A percentile compares a stretch with the other conserved stretches of the same genome.
Conservation (phyloP, 1,140 invertebrate genomes). For the Arctopsyche grandis region DNA sequence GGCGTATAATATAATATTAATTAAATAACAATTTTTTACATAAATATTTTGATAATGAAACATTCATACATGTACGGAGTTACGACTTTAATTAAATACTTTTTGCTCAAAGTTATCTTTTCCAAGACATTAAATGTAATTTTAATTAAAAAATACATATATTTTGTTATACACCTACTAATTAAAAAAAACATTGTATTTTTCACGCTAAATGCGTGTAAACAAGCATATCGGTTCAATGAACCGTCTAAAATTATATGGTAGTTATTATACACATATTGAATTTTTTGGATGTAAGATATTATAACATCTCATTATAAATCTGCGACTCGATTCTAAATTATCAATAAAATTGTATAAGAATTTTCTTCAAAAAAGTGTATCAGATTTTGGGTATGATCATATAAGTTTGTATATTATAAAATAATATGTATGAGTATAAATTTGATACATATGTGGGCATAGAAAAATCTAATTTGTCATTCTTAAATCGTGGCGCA, state of each 20-base stretch:
- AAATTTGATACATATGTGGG: too few species aligned
- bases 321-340: too few species aligned
- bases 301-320: too few species aligned
- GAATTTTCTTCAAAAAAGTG: too few species aligned
- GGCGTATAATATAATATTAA: background rate
- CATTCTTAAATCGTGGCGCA: too few species aligned
- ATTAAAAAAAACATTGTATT: background rate
- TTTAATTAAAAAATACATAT: background rate
- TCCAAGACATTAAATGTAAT: conserved; percentile 8
- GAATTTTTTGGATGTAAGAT: too few species aligned
- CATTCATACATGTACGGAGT: background rate
- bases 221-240: background rate
- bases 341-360: too few species aligned
- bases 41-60: background rate
- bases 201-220: background rate
- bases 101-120: background rate
- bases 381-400: too few species aligned
- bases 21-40: background rate
- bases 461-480: too few species aligned
- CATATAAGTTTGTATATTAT: too few species aligned
- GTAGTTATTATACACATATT: too few species aligned
- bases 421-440: too few species aligned
- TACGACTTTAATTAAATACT: background rate
- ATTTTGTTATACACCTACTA: background rate
- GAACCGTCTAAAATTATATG: background rate